A percentile compares a stretch with the other conserved stretches of the same genome.
Evolutionary conservation across 2,797 vertebrate genomes (phyloP).

Genomic region (Aotus griseimembra): DNA sequence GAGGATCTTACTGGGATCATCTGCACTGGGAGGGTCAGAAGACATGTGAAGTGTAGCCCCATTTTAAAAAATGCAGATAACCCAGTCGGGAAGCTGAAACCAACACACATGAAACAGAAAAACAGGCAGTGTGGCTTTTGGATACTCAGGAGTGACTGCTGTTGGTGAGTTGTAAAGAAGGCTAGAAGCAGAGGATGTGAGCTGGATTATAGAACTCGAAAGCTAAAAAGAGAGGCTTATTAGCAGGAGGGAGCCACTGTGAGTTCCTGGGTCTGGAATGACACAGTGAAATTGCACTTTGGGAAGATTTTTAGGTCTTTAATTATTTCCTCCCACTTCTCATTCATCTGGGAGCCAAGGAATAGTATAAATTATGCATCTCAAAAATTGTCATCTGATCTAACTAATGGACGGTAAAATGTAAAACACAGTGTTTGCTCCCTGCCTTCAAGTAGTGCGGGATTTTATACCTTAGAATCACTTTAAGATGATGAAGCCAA

Average conservation of each 20-base stretch:
- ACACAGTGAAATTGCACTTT: not conserved
- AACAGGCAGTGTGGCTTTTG: not conserved
- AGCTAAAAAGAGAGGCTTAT: not conserved
- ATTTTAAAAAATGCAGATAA: not conserved
- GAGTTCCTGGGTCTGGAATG: not conserved
- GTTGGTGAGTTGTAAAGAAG: not conserved
- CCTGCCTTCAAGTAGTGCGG: not conserved
- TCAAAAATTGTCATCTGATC: conserved; percentile 10
- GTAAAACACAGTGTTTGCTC: not conserved
- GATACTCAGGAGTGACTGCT: not conserved
- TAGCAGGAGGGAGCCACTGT: not conserved
- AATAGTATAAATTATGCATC: not conserved
- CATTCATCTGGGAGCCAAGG: conserved; percentile 20
- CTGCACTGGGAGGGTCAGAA: not conserved
- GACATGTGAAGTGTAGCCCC: not conserved
- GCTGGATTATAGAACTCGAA: not conserved
- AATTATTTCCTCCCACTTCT: not conserved
- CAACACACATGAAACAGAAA: not conserved
- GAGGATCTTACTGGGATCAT: not conserved
- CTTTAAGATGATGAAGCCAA: conserved; percentile 17
- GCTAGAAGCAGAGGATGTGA: not conserved
- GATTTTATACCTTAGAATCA: conserved; percentile 2
- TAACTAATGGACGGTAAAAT: conserved; percentile 12
- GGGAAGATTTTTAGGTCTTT: not conserved
- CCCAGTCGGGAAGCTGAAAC: not conserved